These are phyloP conservation scores for Blastobasis adustella DNA, from an alignment of 2,888 invertebrate species.

Conservation along the genomic window DNA sequence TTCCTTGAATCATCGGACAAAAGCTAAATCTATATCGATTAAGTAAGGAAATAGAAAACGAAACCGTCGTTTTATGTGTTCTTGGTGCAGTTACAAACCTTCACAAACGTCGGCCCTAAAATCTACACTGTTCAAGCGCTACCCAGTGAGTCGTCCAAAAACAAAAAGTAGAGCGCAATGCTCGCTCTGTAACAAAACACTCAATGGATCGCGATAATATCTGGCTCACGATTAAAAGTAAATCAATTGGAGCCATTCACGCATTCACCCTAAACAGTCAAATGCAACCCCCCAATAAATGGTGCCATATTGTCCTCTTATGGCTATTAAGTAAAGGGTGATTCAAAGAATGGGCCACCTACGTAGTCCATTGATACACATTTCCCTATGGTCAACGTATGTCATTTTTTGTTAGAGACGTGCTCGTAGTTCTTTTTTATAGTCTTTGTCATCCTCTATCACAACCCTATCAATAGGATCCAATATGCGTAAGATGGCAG, in stretches of 20 bases:
- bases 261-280: conserved; percentile 46
- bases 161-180: conserved; percentile 28
- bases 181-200: conserved; percentile 50
- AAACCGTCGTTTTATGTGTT: background rate
- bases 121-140: no score
- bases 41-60: no score
- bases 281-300: conserved; percentile 41
- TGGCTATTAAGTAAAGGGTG: conserved; percentile 50
- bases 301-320: conserved; percentile 33
- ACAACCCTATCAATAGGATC: no score
- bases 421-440: conserved; percentile 12
- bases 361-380: conserved; percentile 53
- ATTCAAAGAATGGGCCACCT: conserved; percentile 65
- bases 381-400: conserved; percentile 43
- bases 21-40: no score
- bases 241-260: conserved; percentile 56
- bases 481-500: no score
- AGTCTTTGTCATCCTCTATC: no score
- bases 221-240: conserved; percentile 61
- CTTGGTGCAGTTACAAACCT: background rate
- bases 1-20: no score
- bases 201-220: conserved; percentile 55
- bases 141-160: background rate
- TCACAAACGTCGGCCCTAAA: no score
- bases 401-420: conserved; percentile 22